Evolutionary conservation across 1,140 invertebrate species (phyloP).

Genomic region (Philopotamus ludificatus): DNA sequence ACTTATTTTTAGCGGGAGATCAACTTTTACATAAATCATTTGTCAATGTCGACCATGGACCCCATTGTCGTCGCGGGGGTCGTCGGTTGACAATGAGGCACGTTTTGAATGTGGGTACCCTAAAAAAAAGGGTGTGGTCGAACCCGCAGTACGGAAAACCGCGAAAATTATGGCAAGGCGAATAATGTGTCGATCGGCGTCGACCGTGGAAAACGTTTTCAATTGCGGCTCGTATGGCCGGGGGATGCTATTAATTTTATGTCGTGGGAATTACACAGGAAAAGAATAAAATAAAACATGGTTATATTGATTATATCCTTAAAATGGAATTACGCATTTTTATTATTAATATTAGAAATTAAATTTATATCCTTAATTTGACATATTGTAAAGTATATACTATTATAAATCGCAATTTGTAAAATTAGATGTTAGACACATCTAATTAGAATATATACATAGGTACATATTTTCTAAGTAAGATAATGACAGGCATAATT

Average conservation of each 20-base stretch:
- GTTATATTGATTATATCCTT: too few species aligned
- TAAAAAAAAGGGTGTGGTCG: background rate
- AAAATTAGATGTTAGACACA: too few species aligned
- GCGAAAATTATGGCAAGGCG: background rate
- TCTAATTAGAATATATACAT: too few species aligned
- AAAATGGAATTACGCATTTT: too few species aligned
- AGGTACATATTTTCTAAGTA: too few species aligned
- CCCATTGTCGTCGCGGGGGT: background rate
- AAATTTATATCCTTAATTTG: too few species aligned
- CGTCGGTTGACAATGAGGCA: background rate
- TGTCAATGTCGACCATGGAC: slow-evolving; percentile 8
- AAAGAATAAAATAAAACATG: too few species aligned
- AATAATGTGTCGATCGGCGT: background rate
- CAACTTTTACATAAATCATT: slow-evolving; percentile 18
- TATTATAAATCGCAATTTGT: too few species aligned
- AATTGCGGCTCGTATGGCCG: background rate
- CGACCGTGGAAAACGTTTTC: too few species aligned
- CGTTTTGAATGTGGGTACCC: background rate
- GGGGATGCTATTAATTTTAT: background rate
- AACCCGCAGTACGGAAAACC: background rate
- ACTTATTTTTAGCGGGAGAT: slow-evolving; percentile 16
- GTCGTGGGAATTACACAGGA: background rate
- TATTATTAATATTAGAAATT: too few species aligned
- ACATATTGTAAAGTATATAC: too few species aligned
- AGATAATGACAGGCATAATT: too few species aligned